Percentiles rank a stretch among this genome's conserved stretches.
Conservation (phyloP, 2,113 vertebrate species). For the Arothron firmamentum region DNA sequence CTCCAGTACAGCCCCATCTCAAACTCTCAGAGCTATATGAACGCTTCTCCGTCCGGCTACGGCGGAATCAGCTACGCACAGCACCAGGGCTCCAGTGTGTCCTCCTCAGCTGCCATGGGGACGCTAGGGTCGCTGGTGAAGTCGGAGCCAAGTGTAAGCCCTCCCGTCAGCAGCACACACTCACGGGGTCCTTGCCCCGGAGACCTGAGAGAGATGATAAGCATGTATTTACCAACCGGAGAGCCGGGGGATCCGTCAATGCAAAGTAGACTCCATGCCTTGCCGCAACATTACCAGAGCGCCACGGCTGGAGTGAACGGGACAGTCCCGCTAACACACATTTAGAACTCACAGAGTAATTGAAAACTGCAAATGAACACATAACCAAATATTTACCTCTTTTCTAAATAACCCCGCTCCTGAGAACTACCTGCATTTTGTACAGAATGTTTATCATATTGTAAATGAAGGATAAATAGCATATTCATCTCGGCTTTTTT, state of each 20-base stretch:
- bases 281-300: slow-evolving; percentile 96
- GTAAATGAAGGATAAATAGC: slow-evolving; percentile 81
- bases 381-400: slow-evolving; percentile 84
- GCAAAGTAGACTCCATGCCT: slow-evolving; percentile 90
- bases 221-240: slow-evolving; percentile 97
- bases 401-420: slow-evolving; percentile 72
- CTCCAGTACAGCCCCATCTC: slow-evolving; percentile 96
- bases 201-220: slow-evolving; percentile 99
- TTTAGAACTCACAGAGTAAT: slow-evolving; percentile 76
- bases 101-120: slow-evolving; percentile 88
- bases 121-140: slow-evolving; percentile 93
- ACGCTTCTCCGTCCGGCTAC: slow-evolving; percentile 91
- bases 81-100: slow-evolving; percentile 84
- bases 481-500: slow-evolving; percentile 68
- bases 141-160: slow-evolving; percentile 93
- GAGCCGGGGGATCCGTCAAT: slow-evolving; percentile 89
- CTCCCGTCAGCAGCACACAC: slow-evolving; percentile 87
- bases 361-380: slow-evolving; percentile 74
- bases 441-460: slow-evolving; percentile 86
- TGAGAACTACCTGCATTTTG: slow-evolving; percentile 80
- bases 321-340: slow-evolving; percentile 95
- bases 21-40: slow-evolving; percentile 96
- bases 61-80: slow-evolving; percentile 87
- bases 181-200: slow-evolving; percentile 92
- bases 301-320: slow-evolving; percentile 91